Percentiles rank a stretch among this genome's conserved stretches.
These are phyloP conservation scores for Lithobates sylvaticus DNA, from an alignment of 2,797 vertebrate species.

Conservation along the genomic window DNA sequence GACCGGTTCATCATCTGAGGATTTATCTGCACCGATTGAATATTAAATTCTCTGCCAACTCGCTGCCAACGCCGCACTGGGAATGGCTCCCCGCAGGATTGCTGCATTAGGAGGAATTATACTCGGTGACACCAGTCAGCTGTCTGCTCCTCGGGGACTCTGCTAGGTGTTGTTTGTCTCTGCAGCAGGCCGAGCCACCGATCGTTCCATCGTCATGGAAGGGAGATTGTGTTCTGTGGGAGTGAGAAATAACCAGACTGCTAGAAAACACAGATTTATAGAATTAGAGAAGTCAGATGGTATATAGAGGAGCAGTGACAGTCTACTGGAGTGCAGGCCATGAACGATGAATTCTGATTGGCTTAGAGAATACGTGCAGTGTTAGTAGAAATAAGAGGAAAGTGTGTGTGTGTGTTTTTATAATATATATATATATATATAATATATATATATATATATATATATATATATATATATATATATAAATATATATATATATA, in stretches of 20 bases:
- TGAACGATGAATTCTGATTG: too few species aligned
- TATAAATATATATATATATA: too few species aligned
- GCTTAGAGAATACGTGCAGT: too few species aligned
- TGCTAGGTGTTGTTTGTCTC: slow-evolving; percentile 36
- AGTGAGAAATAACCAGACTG: not conserved
- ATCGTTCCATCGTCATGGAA: not conserved
- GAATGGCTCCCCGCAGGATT: slow-evolving; percentile 33
- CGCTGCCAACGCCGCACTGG: slow-evolving; percentile 12
- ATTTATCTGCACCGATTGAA: slow-evolving; percentile 20
- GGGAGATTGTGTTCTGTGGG: not conserved
- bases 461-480: too few species aligned
- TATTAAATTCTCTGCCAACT: slow-evolving; percentile 31
- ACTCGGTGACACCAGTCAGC: not conserved
- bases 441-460: too few species aligned
- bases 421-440: too few species aligned
- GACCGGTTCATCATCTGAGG: slow-evolving; percentile 30
- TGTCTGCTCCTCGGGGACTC: not conserved
- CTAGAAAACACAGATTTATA: too few species aligned
- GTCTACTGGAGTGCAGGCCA: too few species aligned
- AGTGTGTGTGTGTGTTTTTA: too few species aligned
- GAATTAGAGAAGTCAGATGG: too few species aligned
- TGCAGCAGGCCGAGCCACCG: slow-evolving; percentile 7
- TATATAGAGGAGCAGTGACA: too few species aligned
- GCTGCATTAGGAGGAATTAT: slow-evolving; percentile 18
- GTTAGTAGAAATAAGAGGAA: too few species aligned